phyloP scores from a whole-genome alignment of 1,140 invertebrate genomes.

The Drosophila yakuba region DNA sequence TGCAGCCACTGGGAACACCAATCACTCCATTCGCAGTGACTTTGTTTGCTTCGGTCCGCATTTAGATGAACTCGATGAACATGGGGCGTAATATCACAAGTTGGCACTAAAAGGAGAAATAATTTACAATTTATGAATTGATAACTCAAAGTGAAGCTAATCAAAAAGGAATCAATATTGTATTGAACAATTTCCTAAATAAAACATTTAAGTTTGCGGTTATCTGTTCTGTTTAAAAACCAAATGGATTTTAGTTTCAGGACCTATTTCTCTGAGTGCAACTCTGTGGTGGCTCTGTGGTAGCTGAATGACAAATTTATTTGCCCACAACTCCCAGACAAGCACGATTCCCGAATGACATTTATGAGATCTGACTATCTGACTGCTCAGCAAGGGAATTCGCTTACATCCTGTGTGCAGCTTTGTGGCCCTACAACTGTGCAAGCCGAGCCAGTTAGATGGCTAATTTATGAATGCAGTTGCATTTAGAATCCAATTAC shows the following conservation, averaged over 20 bases:
- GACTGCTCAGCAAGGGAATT: conserved; percentile 2
- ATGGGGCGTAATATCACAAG: background rate
- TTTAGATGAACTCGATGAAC: conserved; percentile 17
- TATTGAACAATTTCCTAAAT: too few relatives aligned
- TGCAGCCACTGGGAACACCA: conserved; percentile 32
- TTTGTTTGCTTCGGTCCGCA: conserved; percentile 33
- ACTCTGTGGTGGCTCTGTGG: background rate
- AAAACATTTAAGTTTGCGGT: too few relatives aligned
- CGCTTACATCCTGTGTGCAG: background rate
- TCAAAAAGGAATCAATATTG: background rate
- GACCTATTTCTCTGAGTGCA: background rate
- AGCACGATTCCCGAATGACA: conserved; percentile 6
- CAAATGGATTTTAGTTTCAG: too few relatives aligned
- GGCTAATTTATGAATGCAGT: conserved; percentile 34
- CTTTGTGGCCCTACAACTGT: background rate
- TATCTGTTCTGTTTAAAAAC: too few relatives aligned
- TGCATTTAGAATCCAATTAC: conserved; percentile 42
- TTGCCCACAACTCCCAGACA: conserved; percentile 1
- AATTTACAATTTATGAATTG: background rate
- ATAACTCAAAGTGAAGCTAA: background rate
- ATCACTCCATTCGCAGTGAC: conserved; percentile 52
- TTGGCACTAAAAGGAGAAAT: background rate
- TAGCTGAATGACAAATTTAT: background rate
- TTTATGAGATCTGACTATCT: conserved; percentile 7
- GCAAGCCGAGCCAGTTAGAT: conserved; percentile 1